These are phyloP conservation scores for Acrocephalus arundinaceus DNA, from an alignment of 2,113 vertebrate genomes.

Conservation along the genomic window DNA sequence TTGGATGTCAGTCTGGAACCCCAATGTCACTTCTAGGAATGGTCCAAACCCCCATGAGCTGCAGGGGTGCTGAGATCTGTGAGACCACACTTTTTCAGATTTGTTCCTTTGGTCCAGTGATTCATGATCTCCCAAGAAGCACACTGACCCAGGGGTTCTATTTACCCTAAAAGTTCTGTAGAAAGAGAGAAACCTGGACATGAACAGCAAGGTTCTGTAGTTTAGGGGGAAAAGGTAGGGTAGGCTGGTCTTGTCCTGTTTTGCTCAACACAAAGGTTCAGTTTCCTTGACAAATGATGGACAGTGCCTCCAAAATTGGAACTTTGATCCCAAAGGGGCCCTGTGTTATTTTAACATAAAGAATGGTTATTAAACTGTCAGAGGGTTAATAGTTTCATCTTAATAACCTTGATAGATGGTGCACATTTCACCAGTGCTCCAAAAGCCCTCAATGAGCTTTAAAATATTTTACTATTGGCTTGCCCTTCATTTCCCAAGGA, in stretches of 20 bases:
- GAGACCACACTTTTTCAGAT: not conserved
- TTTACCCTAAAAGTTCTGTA: not conserved
- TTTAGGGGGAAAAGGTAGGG: not conserved
- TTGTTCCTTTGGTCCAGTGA: not conserved
- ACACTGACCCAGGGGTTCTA: not conserved
- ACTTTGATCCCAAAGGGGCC: conserved; percentile 73
- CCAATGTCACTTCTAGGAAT: not conserved
- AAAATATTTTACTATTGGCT: conserved; percentile 68
- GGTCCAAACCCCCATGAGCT: not conserved
- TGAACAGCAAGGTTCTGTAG: not conserved
- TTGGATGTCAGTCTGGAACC: not conserved
- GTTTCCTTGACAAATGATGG: conserved; percentile 75
- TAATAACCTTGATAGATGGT: conserved; percentile 81
- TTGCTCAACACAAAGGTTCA: conserved; percentile 62
- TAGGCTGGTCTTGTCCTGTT: conserved; percentile 56
- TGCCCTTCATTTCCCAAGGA: conserved; percentile 64
- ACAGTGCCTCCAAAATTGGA: conserved; percentile 77
- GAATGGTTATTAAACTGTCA: conserved; percentile 84
- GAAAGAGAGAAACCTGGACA: not conserved
- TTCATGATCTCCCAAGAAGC: not conserved
- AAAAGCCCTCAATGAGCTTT: conserved; percentile 63
- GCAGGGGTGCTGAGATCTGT: not conserved
- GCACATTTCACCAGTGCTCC: conserved; percentile 62
- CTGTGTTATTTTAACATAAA: conserved; percentile 86
- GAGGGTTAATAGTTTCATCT: conserved; percentile 81